Conservation (phyloP, 2,888 invertebrate species). For the Morinoia aosen region DNA sequence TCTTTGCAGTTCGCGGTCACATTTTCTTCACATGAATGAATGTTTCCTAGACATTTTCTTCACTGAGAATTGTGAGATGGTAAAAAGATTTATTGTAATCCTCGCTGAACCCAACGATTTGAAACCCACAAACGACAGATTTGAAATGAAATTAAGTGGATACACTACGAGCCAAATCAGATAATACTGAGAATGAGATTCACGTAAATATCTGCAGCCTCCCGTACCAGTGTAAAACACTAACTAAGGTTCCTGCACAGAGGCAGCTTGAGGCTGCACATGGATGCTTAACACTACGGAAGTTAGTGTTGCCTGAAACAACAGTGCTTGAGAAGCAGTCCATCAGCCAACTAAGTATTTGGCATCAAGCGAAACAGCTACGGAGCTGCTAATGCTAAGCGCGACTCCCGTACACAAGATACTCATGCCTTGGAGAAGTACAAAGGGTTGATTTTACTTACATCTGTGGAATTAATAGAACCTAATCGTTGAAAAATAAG, state of each 20-base stretch:
- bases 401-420: background rate
- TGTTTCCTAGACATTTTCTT: background rate
- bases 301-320: constrained; percentile 15
- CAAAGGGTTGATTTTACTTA: background rate
- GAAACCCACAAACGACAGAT: background rate
- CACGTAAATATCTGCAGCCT: background rate
- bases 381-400: background rate
- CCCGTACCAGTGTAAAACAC: background rate
- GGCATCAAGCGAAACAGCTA: background rate
- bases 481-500: background rate
- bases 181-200: background rate
- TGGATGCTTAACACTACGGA: background rate
- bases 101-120: background rate
- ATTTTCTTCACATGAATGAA: background rate
- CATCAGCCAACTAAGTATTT: background rate
- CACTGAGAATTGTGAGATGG: too few species aligned
- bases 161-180: background rate
- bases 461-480: background rate
- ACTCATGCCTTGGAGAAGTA: background rate
- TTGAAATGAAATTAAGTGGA: too few species aligned
- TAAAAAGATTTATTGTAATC: background rate
- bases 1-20: background rate
- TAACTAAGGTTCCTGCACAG: background rate
- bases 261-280: background rate
- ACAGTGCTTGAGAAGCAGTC: constrained; percentile 7